Base-by-base conservation (phyloP, 2,797 vertebrate species). In the Epinephelus coioides region DNA sequence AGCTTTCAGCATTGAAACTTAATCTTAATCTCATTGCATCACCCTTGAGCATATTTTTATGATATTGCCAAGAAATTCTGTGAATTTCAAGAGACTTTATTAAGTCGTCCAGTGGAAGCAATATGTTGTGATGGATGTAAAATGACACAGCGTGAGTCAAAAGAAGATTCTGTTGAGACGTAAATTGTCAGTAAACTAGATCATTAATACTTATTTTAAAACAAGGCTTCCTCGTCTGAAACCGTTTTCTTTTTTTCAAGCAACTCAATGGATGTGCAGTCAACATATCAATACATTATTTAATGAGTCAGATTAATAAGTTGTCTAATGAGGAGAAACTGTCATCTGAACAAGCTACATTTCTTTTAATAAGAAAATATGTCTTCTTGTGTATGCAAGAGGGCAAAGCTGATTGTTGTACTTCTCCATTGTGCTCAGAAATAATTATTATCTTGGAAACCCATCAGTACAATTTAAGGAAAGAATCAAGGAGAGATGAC, bases 1-100 rank as follows among this genome's bases (percentile, higher is more conserved):
- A 57, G 23, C 30, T 30, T 60, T 76, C 18, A 43, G 17, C 43
- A 15, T 30, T 66, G 40, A 59, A 55, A 55, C 54, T 21, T 71
- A 15, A 65, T 59, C 60, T 59, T 51, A 14, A 76, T 76, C 38
- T 62, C 14, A 59, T 40, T 63, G 59, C 54, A 7, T 47, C 40
- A 25, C 49, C 59, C 56, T 51, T 51, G 21, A 75, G 76, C 63
- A 75, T 25, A 40, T 61, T 80, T 84, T 63, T 62, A 51, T 68
- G n/a, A 68, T 49, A 46, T 44, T 66, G n/a, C 12, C n/a, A 69
- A 72, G 62, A 78, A 23, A 43, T 65, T 46, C 3, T 59, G n/a
- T 55, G 54, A 63, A 62, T 75, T 70, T 51, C 3, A 56, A 40
- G 51, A 75, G 53, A 56, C 3, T 19, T 40, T 61, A 55, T 56